A percentile compares a stretch with the other conserved stretches of the same genome.
Evolutionary conservation across 2,888 invertebrate species (phyloP).

Genomic region (Adelognathus sp.): DNA sequence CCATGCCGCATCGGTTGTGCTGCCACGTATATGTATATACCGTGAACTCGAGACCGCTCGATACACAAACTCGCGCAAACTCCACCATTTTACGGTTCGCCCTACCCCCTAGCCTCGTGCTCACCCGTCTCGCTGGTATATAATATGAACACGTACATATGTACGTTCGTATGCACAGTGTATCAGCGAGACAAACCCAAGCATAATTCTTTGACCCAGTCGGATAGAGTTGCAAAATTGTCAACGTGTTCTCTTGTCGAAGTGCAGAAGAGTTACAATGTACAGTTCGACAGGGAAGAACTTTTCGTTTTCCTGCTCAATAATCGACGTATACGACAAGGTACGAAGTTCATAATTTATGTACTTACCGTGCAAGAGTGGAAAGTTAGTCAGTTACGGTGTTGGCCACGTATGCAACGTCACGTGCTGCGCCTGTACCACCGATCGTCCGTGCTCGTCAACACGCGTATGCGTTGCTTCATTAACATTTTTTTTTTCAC

Average conservation of each 20-base stretch:
- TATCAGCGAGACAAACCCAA: not conserved
- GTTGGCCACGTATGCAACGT: not conserved
- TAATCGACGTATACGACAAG: not conserved
- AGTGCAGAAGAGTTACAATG: too few species aligned
- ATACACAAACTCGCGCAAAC: slow-evolving; percentile 3
- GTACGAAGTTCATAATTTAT: not conserved
- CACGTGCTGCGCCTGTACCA: slow-evolving; percentile 13
- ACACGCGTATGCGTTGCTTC: slow-evolving; percentile 41
- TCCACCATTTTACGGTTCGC: slow-evolving; percentile 39
- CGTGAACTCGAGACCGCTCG: slow-evolving; percentile 31
- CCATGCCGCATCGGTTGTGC: slow-evolving; percentile 23
- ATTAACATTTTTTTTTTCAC: slow-evolving; percentile 28
- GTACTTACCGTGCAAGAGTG: not conserved
- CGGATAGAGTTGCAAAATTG: not conserved
- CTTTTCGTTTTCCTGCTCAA: not conserved
- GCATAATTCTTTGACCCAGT: slow-evolving; percentile 1
- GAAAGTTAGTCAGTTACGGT: slow-evolving; percentile 3
- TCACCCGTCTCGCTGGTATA: not conserved
- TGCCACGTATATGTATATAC: slow-evolving; percentile 3
- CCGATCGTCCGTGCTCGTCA: slow-evolving; percentile 11
- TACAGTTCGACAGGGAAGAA: not conserved
- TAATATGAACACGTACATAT: not conserved
- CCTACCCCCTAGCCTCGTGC: not conserved
- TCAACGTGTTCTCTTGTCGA: not conserved
- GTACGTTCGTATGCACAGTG: not conserved